Evolutionary conservation across 1,140 invertebrate species (phyloP).

Genomic region (Tetragnatha versicolor): DNA sequence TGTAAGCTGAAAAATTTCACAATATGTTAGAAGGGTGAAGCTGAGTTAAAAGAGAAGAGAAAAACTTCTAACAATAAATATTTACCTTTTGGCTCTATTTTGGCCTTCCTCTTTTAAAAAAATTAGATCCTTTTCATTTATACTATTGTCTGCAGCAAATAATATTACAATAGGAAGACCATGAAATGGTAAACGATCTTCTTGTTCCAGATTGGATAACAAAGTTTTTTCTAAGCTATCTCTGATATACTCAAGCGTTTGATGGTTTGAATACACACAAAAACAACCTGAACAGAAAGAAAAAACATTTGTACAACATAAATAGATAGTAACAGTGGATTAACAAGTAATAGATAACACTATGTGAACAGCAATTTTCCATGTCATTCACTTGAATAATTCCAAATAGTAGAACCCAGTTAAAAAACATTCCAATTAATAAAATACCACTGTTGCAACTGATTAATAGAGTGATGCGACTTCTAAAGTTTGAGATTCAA

Average conservation of each 20-base stretch:
- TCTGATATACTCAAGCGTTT: constrained; percentile 90
- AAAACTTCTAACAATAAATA: constrained; percentile 2
- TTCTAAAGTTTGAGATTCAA: too few relatives aligned
- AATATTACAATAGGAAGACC: constrained; percentile 89
- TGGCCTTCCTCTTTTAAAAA: constrained; percentile 88
- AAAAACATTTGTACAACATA: neutral
- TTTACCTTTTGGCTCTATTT: constrained; percentile 83
- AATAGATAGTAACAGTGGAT: too few relatives aligned
- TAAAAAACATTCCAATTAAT: too few relatives aligned
- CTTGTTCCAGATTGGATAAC: constrained; percentile 87
- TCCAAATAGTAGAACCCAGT: too few relatives aligned
- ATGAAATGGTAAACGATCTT: constrained; percentile 80
- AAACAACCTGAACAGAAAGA: constrained; percentile 63
- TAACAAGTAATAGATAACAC: neutral
- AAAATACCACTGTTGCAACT: too few relatives aligned
- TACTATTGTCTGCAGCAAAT: constrained; percentile 83
- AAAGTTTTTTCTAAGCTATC: constrained; percentile 91
- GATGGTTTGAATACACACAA: constrained; percentile 86
- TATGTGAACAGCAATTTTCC: neutral
- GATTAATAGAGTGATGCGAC: too few relatives aligned
- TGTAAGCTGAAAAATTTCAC: constrained; percentile 76
- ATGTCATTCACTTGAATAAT: too few relatives aligned
- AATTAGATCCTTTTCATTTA: constrained; percentile 82
- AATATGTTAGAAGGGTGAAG: too few relatives aligned
- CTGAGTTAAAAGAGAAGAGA: neutral